Percentiles rank a stretch among this genome's conserved stretches.
Conservation (phyloP, 2,888 invertebrate genomes). For the Rhamphomyia laevipes region DNA sequence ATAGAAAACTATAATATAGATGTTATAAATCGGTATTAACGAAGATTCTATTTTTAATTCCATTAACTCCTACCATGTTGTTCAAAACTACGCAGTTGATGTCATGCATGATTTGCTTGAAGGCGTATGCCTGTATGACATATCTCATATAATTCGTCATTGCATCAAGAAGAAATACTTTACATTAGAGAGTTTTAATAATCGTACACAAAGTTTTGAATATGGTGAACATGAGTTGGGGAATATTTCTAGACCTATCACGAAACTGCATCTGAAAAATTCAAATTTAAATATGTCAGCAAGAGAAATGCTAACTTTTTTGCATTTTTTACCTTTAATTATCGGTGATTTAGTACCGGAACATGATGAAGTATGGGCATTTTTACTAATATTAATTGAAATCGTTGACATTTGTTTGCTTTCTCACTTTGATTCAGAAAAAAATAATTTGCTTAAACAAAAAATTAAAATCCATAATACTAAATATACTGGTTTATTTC, state of each 20-base stretch:
- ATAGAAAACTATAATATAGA: constrained; percentile 12
- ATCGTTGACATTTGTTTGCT: background rate
- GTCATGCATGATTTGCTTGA: constrained; percentile 14
- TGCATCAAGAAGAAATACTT: no score
- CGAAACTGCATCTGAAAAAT: constrained; percentile 1
- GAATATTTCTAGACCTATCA: constrained; percentile 12
- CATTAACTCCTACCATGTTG: constrained; percentile 17
- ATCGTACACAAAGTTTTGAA: no score
- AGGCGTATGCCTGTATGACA: constrained; percentile 10
- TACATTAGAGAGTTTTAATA: no score
- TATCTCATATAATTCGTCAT: constrained; percentile 9
- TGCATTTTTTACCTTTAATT: background rate
- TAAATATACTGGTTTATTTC: background rate
- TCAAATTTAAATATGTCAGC: constrained; percentile 9
- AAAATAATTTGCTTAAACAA: background rate
- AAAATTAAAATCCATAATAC: background rate
- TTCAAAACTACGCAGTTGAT: constrained; percentile 11
- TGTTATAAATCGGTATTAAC: constrained; percentile 15
- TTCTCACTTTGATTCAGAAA: no score
- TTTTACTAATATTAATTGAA: background rate
- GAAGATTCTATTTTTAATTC: constrained; percentile 16
- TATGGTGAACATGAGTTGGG: constrained; percentile 7
- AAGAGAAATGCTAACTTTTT: constrained; percentile 2
- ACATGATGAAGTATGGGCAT: background rate
- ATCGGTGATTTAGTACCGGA: background rate